Evolutionary conservation across 23 tunicate species (phyloP), one percentile per base, ranked within the genome.

Genomic region (Botrylloides violaceus): DNA sequence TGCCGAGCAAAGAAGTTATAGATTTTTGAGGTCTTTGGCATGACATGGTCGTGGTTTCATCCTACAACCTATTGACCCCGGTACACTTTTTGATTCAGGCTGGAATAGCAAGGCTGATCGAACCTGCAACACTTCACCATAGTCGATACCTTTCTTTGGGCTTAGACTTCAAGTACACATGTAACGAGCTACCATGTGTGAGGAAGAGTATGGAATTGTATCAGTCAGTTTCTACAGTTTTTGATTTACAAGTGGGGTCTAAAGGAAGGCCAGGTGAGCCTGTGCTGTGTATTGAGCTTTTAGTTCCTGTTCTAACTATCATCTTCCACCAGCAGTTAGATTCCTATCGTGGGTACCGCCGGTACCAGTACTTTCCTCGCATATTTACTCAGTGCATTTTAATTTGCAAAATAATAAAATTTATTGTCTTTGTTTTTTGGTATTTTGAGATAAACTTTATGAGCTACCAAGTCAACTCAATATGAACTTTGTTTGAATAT

Each of bases 141-240:
- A 88, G 96, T 34, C 65, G 62, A 26, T 88, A 59, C 58, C 65
- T 88, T 19, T 82, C 96, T 28, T 78, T 88, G 0, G 88, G 88
- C 2, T 50, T 88, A 1, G 83, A 88, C 66, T 82, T 71, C 64
- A 38, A 55, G 12, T 29, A 36, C 1, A 37, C 26, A 32, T 81
- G 87, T 36, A 58, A 29, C 24, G 61, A 72, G 74, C 56, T 68
- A 5, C 9, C 15, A 43, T 43, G 53, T 43, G 15, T 15, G 9
- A 9, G 53, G 12, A 43, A 43, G 15, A 43, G 53, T 7, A 43
- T 63, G 18, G 35, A 63, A 6, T 34, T 63, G 26, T 28, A 29
- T 31, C 74, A 68, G 47, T 37, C 58, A 6, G 74, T 68, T 7
- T 68, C 74, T 4, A 43, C 58, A 0, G 57, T 68, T 1, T 43